These are phyloP conservation scores for Atrina japonica DNA, from an alignment of 2,888 invertebrate species.

Conservation along the genomic window DNA sequence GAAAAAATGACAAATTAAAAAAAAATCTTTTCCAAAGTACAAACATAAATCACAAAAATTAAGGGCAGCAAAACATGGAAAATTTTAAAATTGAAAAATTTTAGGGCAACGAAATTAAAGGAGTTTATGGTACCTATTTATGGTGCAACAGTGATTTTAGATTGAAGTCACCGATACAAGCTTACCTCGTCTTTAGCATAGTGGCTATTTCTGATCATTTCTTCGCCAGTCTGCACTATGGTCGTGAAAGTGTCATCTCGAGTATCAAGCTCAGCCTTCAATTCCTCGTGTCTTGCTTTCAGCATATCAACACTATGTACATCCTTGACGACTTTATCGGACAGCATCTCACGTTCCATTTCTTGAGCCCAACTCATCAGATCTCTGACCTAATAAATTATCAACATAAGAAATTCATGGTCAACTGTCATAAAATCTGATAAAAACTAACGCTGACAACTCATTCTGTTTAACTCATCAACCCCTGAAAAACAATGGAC, in stretches of 20 bases:
- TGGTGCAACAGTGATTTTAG: not conserved
- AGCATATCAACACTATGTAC: constrained; percentile 97
- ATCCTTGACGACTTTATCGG: constrained; percentile 90
- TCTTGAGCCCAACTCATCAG: constrained; percentile 93
- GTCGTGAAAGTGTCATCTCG: constrained; percentile 97
- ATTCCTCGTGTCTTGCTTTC: constrained; percentile 98
- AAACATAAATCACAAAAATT: no score
- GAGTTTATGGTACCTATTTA: not conserved
- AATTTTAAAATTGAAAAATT: not conserved
- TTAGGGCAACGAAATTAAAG: no score
- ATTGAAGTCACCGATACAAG: no score
- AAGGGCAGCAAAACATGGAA: no score
- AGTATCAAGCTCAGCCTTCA: constrained; percentile 99
- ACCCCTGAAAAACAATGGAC: no score
- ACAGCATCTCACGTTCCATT: constrained; percentile 88
- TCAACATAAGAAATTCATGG: not conserved
- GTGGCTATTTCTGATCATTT: constrained; percentile 92
- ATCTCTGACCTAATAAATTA: constrained; percentile 84
- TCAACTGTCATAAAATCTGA: no score
- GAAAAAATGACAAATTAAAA: no score
- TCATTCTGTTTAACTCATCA: no score
- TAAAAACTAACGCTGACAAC: no score
- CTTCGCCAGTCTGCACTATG: constrained; percentile 96
- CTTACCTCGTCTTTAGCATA: constrained; percentile 84
- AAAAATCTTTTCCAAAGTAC: no score